Evolutionary conservation across 2,113 vertebrate genomes (phyloP).

Genomic region (Stercorarius parasiticus): DNA sequence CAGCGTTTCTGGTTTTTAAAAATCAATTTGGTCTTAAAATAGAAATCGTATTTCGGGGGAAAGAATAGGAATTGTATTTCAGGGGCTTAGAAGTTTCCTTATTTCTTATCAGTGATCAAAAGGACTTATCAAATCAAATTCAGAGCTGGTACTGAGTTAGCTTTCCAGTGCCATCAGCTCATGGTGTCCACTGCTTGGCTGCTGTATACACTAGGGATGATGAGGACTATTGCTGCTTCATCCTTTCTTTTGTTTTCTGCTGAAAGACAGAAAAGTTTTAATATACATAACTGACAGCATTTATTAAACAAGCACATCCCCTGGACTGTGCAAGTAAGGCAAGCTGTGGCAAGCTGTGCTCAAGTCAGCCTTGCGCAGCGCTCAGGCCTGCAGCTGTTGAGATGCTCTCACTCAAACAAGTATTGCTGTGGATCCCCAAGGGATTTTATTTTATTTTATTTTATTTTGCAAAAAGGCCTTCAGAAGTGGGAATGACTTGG

Average conservation of each 20-base stretch:
- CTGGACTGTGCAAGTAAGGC: not conserved
- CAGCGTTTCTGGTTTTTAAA: not conserved
- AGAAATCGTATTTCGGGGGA: not conserved
- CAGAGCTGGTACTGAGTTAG: not conserved
- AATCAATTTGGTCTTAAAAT: not conserved
- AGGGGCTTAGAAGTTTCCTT: not conserved
- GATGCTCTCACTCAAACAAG: not conserved
- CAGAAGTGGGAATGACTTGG: not conserved
- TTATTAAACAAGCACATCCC: not conserved
- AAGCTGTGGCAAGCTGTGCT: not conserved
- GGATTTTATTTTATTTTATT: not conserved
- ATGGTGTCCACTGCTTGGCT: not conserved
- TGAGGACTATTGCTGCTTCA: not conserved
- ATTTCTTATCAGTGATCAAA: not conserved
- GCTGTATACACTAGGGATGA: not conserved
- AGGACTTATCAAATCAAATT: not conserved
- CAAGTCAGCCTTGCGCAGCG: not conserved
- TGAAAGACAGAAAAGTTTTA: not conserved
- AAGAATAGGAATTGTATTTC: not conserved
- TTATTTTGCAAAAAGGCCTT: not conserved
- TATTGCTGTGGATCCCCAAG: not conserved
- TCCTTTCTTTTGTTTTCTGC: not conserved
- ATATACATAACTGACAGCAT: not conserved
- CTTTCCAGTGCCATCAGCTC: not conserved
- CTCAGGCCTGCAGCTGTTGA: not conserved